phyloP scores from a whole-genome alignment of 2,113 vertebrate species.

The Corythornis vintsioides region DNA sequence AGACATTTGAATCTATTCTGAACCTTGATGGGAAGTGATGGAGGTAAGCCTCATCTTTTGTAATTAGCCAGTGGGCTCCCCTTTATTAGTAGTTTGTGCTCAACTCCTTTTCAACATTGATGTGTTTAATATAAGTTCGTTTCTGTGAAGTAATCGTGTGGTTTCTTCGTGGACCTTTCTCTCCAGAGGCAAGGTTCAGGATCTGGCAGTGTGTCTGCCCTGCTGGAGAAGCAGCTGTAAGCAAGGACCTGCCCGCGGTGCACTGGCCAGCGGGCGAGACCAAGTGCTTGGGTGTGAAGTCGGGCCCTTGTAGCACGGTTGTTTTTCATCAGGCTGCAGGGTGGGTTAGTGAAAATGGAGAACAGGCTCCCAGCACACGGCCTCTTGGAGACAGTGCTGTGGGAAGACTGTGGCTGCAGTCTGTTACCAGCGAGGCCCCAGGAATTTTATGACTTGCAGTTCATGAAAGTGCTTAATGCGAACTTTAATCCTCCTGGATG shows the following conservation, averaged over 20 bases:
- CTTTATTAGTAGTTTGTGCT: background rate
- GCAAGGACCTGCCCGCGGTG: background rate
- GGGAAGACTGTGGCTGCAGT: background rate
- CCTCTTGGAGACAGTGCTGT: background rate
- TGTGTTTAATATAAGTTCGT: rapidly evolving
- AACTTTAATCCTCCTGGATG: background rate
- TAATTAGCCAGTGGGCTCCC: background rate
- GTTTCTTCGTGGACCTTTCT: background rate
- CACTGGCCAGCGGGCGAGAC: rapidly evolving
- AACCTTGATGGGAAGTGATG: background rate
- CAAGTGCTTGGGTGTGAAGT: background rate
- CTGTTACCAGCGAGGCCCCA: background rate
- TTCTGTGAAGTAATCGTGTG: background rate
- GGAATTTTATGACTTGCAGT: background rate
- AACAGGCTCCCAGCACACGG: background rate
- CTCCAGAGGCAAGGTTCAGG: background rate
- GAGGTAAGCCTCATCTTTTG: background rate
- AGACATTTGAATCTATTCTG: background rate
- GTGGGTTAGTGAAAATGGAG: background rate
- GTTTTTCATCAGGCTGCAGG: background rate
- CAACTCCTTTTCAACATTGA: background rate
- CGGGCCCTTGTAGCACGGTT: background rate
- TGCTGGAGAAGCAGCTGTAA: background rate
- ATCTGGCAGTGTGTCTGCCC: rapidly evolving
- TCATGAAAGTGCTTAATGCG: background rate